Conservation (phyloP, 1,140 invertebrate genomes). For the Thalassaphorura encarpata region DNA sequence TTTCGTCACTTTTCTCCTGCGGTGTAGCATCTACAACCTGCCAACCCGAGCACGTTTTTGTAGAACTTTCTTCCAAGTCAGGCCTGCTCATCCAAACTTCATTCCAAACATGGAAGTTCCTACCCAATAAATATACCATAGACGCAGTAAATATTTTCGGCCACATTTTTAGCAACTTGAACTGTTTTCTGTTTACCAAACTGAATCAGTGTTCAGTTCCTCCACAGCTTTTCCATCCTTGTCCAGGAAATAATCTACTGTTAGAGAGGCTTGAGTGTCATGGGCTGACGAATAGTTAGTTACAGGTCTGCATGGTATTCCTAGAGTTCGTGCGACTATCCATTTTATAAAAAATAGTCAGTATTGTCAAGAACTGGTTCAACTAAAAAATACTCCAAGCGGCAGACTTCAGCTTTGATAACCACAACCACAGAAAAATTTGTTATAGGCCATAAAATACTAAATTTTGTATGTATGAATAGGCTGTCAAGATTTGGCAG, state of each 20-base stretch:
- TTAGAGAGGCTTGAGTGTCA: conserved; percentile 80
- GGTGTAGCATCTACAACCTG: conserved; percentile 88
- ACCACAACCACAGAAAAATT: too few species aligned
- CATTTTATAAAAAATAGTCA: conserved; percentile 11
- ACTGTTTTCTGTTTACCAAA: conserved; percentile 54
- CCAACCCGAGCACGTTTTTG: conserved; percentile 64
- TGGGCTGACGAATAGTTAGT: conserved; percentile 85
- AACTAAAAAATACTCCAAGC: neutral
- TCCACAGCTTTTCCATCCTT: conserved; percentile 66
- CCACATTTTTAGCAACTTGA: too few species aligned
- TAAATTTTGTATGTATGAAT: too few species aligned
- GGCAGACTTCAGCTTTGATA: neutral
- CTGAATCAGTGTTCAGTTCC: conserved; percentile 68
- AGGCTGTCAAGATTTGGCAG: too few species aligned
- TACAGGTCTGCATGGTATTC: conserved; percentile 72
- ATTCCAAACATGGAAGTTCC: conserved; percentile 94
- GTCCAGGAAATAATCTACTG: conserved; percentile 79
- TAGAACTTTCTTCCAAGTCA: conserved; percentile 57
- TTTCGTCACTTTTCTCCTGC: conserved; percentile 68
- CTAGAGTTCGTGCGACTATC: conserved; percentile 68
- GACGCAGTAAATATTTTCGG: too few species aligned
- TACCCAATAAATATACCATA: conserved; percentile 37
- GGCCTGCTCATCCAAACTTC: conserved; percentile 85
- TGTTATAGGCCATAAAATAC: too few species aligned
- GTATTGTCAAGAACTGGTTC: neutral